Conservation (phyloP, 2,888 invertebrate genomes). For the Perithous albicinctus region DNA sequence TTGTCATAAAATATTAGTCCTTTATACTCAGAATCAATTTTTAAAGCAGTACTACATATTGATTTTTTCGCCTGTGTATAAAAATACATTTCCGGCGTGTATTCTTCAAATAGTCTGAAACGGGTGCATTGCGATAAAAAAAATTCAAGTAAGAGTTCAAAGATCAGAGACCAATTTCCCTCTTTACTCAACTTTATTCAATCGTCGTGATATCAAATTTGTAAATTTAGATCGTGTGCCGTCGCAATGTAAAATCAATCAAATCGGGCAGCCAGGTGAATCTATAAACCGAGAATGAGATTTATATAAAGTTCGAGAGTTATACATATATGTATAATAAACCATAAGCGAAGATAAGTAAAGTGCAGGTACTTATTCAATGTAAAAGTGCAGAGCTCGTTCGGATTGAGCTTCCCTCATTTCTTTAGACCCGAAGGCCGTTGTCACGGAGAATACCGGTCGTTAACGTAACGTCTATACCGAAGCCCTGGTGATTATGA, state of each 20-base stretch:
- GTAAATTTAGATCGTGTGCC: background rate
- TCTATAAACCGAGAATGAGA: background rate
- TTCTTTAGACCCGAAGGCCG: constrained; percentile 14
- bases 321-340: background rate
- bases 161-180: background rate
- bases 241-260: constrained; percentile 5
- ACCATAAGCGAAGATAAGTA: constrained; percentile 8
- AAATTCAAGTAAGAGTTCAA: background rate
- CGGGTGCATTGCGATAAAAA: background rate
- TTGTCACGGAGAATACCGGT: constrained; percentile 54
- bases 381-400: constrained; percentile 27
- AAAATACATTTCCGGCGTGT: no score
- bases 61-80: no score
- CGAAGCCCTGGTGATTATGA: constrained; percentile 62
- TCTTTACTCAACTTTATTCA: background rate
- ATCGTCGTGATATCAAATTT: background rate
- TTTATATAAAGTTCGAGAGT: background rate
- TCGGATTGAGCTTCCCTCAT: constrained; percentile 16
- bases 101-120: background rate
- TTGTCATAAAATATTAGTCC: no score
- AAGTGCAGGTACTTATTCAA: background rate
- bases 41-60: no score
- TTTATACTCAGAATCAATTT: no score
- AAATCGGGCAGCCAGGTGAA: background rate
- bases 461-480: constrained; percentile 55